These are phyloP conservation scores for Eunapius fragilis DNA, from an alignment of 37 sponge, comb jelly and placozoan species.

Conservation along the genomic window DNA sequence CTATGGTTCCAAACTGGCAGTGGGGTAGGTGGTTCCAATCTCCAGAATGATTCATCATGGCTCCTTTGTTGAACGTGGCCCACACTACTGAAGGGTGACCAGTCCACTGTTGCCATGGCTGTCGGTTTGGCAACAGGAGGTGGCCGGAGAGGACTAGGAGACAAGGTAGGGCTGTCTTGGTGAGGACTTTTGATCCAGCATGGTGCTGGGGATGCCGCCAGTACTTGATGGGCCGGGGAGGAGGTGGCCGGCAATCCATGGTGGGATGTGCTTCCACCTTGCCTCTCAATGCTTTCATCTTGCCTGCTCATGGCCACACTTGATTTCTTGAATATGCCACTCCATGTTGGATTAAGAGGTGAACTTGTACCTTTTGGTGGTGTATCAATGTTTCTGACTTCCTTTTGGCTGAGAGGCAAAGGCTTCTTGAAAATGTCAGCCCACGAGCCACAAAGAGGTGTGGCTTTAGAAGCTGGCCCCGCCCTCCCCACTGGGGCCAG, in stretches of 20 bases:
- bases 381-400: not conserved
- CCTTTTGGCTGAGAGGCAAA: not conserved
- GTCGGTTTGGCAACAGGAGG: not conserved
- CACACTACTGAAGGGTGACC: constrained; percentile 16
- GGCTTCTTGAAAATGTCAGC: not conserved
- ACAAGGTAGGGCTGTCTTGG: not conserved
- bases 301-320: not conserved
- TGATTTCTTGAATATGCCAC: not conserved
- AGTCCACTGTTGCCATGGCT: not conserved
- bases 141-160: not conserved
- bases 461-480: not conserved
- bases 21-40: too few species aligned
- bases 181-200: not conserved
- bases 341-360: not conserved
- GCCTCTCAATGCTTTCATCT: not conserved
- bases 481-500: not conserved
- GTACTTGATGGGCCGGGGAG: not conserved
- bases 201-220: not conserved
- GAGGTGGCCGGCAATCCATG: not conserved
- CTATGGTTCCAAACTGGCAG: not conserved
- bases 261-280: not conserved
- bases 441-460: not conserved
- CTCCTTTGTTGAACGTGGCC: constrained; percentile 39
- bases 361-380: not conserved
- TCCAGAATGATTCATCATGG: not conserved